phyloP scores from a whole-genome alignment of 2,113 vertebrate species.

The Naja naja region DNA sequence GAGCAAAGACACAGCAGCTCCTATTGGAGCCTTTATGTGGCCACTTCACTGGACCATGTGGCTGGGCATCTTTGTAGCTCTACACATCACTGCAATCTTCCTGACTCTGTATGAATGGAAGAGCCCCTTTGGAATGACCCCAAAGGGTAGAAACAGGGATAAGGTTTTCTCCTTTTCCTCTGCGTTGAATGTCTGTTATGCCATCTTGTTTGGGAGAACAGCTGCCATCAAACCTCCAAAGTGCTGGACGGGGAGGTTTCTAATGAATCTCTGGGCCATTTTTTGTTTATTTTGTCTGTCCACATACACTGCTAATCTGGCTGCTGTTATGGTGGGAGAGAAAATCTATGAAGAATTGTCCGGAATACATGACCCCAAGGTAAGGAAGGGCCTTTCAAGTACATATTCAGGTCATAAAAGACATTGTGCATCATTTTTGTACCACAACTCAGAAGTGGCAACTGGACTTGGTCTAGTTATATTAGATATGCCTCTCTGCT shows the following conservation, averaged over 20 bases:
- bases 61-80: slow-evolving; percentile 83
- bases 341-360: slow-evolving; percentile 87
- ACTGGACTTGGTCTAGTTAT: not conserved
- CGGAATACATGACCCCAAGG: slow-evolving; percentile 88
- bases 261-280: slow-evolving; percentile 88
- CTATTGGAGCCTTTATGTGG: slow-evolving; percentile 87
- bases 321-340: slow-evolving; percentile 88
- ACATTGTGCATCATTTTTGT: not conserved
- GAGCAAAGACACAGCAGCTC: slow-evolving; percentile 80
- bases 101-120: slow-evolving; percentile 85
- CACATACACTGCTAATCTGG: slow-evolving; percentile 81
- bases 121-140: slow-evolving; percentile 84
- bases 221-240: slow-evolving; percentile 82
- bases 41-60: slow-evolving; percentile 87
- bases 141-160: slow-evolving; percentile 77
- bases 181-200: slow-evolving; percentile 82
- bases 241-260: slow-evolving; percentile 84
- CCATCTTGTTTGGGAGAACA: slow-evolving; percentile 83
- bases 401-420: slow-evolving; percentile 24
- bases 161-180: slow-evolving; percentile 85
- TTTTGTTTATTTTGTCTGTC: slow-evolving; percentile 87
- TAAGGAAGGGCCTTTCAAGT: slow-evolving; percentile 59
- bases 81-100: slow-evolving; percentile 82
- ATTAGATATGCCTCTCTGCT: not conserved
- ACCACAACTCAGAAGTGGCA: not conserved